These are phyloP conservation scores for Pollenia griseotomentosa DNA, from an alignment of 2,888 invertebrate genomes.

Conservation along the genomic window DNA sequence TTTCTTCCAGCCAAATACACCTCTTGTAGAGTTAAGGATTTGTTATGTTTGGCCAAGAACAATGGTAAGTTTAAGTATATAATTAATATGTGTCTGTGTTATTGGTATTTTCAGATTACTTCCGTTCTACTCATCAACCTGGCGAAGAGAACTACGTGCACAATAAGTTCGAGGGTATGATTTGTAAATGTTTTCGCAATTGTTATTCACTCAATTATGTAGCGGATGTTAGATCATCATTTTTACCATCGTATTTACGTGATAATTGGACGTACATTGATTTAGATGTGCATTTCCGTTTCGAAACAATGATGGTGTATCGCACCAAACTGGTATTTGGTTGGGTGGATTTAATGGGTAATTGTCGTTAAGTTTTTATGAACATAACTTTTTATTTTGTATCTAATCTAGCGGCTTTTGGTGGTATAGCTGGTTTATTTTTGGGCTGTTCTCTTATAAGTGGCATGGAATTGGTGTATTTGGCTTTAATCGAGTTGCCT, in stretches of 20 bases:
- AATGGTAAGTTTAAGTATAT: slow-evolving; percentile 77
- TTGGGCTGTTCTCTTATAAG: slow-evolving; percentile 85
- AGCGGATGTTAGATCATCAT: slow-evolving; percentile 80
- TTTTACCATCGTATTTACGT: slow-evolving; percentile 78
- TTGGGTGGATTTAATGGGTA: slow-evolving; percentile 85
- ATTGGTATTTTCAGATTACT: slow-evolving; percentile 75
- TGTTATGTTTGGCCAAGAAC: slow-evolving; percentile 80
- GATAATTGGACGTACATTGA: slow-evolving; percentile 81
- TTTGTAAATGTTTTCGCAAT: slow-evolving; percentile 83
- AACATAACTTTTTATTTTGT: background rate
- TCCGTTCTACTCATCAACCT: slow-evolving; percentile 78
- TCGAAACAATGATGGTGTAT: slow-evolving; percentile 84
- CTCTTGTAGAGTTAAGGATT: slow-evolving; percentile 78
- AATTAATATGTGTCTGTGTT: slow-evolving; percentile 39
- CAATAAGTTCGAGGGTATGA: slow-evolving; percentile 80
- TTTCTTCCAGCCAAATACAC: slow-evolving; percentile 76
- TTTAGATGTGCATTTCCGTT: slow-evolving; percentile 84
- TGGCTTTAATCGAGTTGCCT: slow-evolving; percentile 80
- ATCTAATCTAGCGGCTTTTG: slow-evolving; percentile 83
- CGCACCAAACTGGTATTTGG: slow-evolving; percentile 84
- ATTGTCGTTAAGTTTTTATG: background rate
- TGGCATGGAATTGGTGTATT: slow-evolving; percentile 84
- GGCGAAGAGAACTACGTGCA: slow-evolving; percentile 79
- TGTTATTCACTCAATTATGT: slow-evolving; percentile 82
- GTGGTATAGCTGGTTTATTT: slow-evolving; percentile 85